Percentiles rank a stretch among this genome's conserved stretches.
Evolutionary conservation across 2,888 invertebrate species (phyloP).

Genomic region (Physocephala rufipes): DNA sequence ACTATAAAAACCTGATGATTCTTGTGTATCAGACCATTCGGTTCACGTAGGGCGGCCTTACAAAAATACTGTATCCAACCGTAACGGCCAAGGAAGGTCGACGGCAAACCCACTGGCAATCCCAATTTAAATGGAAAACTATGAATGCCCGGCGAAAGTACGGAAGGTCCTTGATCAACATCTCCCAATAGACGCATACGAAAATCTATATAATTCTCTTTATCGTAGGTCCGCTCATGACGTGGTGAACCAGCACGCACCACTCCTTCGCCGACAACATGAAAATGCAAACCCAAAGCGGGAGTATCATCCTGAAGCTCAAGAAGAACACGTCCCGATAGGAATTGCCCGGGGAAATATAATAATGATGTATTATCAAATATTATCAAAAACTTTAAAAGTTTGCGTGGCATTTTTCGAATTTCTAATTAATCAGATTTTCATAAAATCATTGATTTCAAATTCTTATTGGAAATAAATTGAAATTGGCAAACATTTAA

Average conservation of each 20-base stretch:
- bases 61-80: slow-evolving; percentile 97
- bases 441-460: background rate
- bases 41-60: slow-evolving; percentile 87
- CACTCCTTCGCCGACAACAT: slow-evolving; percentile 93
- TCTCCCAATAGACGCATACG: slow-evolving; percentile 92
- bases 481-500: background rate
- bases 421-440: no score
- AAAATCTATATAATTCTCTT: slow-evolving; percentile 95
- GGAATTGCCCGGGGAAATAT: slow-evolving; percentile 93
- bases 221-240: slow-evolving; percentile 86
- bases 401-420: slow-evolving; percentile 83
- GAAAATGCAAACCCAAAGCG: slow-evolving; percentile 90
- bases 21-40: slow-evolving; percentile 86
- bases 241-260: slow-evolving; percentile 85
- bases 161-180: slow-evolving; percentile 81
- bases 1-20: slow-evolving; percentile 97
- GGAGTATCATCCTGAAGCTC: slow-evolving; percentile 94
- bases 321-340: slow-evolving; percentile 90
- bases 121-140: slow-evolving; percentile 95
- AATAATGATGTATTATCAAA: slow-evolving; percentile 93
- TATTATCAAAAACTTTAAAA: slow-evolving; percentile 90
- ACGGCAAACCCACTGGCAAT: slow-evolving; percentile 87
- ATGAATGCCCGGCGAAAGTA: slow-evolving; percentile 91
- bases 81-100: slow-evolving; percentile 91
- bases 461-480: background rate